Base-by-base conservation (phyloP, 2,888 invertebrate species). In the Agrochola macilenta region DNA sequence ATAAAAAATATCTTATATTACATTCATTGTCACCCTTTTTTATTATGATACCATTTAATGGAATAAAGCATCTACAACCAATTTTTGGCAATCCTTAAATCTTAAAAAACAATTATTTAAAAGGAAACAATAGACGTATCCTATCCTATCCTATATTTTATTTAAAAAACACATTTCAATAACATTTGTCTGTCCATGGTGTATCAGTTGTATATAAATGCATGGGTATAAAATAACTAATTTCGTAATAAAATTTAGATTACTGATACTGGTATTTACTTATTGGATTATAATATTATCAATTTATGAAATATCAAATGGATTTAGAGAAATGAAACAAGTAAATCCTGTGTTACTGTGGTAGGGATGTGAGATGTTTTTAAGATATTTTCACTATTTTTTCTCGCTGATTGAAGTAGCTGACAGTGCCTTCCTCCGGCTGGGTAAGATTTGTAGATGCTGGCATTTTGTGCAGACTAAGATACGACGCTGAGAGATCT, bases 401-500 rank as follows among this genome's bases (percentile, higher is more conserved):
- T 39, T 96, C 96, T 70, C 90, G 92, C 81, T 96, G 93, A 85
- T 96, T 96, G 84, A 95, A 96, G 86, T 95, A 96, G 82, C 95
- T 96, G 69, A 96, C 96, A 0, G 94, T 91, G 0, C 95, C 96
- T 86, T 95, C 95, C 39, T 96, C 95, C 0, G 94, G 83, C 71
- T 93, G 92, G 49, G 81, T 88, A 9, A 63, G 43, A 70, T 84
- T 90, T 20, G 91, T 75, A n/a, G 89, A 68, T 0, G 90, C 72
- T 4, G 95, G 93, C 91, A 94, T 91, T 85, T 94, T 95, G 89
- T 94, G 95, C 2, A 97, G 93, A 82, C 95, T 97, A 57, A 96
- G 90, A 88, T 97, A 97, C 1, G 97, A 97, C 4, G 98, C 97
- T 30, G 97, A 96, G 49, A 96, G 92, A 74, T 96, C 95, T 2